Conservation (phyloP, 2,113 vertebrate genomes). For the Nettapus auritus region DNA sequence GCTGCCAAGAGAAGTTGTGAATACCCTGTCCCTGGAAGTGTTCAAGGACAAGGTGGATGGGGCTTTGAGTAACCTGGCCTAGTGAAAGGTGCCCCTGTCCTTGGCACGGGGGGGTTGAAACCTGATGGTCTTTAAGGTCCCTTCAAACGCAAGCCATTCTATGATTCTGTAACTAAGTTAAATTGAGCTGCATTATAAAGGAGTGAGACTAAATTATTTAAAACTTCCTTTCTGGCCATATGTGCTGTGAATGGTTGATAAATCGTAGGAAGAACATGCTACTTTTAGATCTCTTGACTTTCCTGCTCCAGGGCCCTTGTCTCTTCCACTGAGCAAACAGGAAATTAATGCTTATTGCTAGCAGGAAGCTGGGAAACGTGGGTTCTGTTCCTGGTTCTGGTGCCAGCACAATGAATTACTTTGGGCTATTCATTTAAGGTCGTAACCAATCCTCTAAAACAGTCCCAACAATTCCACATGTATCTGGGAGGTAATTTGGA, state of each 20-base stretch:
- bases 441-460: background rate
- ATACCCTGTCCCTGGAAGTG: no score
- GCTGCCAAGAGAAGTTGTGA: no score
- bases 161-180: background rate
- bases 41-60: no score
- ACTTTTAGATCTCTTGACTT: conserved; percentile 26
- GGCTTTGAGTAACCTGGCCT: no score
- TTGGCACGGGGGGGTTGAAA: no score
- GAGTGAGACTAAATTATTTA: conserved; percentile 42
- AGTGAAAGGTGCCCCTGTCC: no score
- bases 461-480: background rate
- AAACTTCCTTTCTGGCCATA: conserved; percentile 37
- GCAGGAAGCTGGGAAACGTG: background rate
- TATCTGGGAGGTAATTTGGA: background rate
- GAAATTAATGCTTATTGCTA: background rate
- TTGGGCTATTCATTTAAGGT: background rate
- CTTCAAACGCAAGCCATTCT: no score
- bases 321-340: background rate
- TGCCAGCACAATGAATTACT: background rate
- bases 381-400: background rate
- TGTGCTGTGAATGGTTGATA: conserved; percentile 31
- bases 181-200: background rate
- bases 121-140: no score
- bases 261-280: background rate
- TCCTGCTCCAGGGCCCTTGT: background rate